Base-by-base conservation (phyloP, 23 tunicate genomes). In the Halocynthia roretzi region DNA sequence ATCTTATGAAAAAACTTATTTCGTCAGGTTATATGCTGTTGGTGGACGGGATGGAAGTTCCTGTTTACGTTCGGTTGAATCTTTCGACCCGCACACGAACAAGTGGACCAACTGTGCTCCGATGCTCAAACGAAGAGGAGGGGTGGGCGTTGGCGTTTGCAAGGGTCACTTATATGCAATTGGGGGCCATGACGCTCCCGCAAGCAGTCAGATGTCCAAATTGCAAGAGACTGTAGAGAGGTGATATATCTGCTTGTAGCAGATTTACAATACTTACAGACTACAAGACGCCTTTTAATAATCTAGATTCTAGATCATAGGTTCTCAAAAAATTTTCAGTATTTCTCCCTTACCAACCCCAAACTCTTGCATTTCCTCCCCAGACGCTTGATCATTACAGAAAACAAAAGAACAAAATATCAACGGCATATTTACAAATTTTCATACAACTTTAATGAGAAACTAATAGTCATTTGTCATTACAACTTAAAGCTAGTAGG, bases 131-230 rank as follows among this genome's bases (percentile, higher is more conserved):
- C 74, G 98, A 49, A 80, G 98, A 58, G 98, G 98, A 8, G 87
- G 93, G 23, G 89, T 87, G 11, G 99, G 99, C 6, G 99, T 94
- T 9, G 99, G 90, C 62, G 99, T 94, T 8, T 88, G 86, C 72
- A 78, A 83, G 21, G 83, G 73, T 52, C 69, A 81, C 10, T 69
- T 83, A 54, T 92, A 92, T 54, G 99, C 99, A 17, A 85, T 94
- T 50, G 99, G 99, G 7, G 99, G 99, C 53, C 99, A 94, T 66
- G 99, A 94, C 67, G 95, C 99, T 52, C 99, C 99, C 0, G 99
- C 95, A 20, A 88, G 95, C 76, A 87, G 80, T 81, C 99, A 87
- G 80, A 78, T 85, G 86, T 84, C 99, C 5, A 94, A 85, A 68
- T 68, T 88, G 17, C 78, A 88, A 10, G 99, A 94, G n/a, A 81